phyloP scores from a whole-genome alignment of 1,140 invertebrate genomes.

The Thalassaphorura encarpata region DNA sequence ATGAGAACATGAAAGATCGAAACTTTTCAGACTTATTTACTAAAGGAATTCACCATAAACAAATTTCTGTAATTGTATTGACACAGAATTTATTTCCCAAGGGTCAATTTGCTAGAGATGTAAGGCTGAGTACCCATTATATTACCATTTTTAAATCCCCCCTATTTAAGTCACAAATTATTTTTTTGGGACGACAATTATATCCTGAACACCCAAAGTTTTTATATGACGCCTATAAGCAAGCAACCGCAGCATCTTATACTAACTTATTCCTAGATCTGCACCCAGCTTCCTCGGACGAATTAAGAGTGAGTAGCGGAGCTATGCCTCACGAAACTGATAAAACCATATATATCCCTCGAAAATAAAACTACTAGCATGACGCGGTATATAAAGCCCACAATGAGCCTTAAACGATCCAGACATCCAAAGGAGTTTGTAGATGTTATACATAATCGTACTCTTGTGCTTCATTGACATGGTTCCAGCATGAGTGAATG shows the following conservation, averaged over 20 bases:
- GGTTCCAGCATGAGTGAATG: too few relatives aligned
- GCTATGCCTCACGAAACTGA: too few relatives aligned
- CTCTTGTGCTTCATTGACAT: too few relatives aligned
- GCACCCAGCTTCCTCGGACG: conserved; percentile 12
- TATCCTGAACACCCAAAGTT: conserved; percentile 4
- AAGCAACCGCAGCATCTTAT: conserved; percentile 12
- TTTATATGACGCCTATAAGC: conserved; percentile 12
- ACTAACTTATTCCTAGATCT: conserved; percentile 14
- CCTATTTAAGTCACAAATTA: conserved; percentile 17
- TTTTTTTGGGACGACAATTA: conserved; percentile 8
- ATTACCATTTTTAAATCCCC: conserved; percentile 14
- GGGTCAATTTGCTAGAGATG: conserved; percentile 15
- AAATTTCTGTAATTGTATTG: too few relatives aligned
- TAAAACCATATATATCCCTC: too few relatives aligned
- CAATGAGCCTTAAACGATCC: too few relatives aligned
- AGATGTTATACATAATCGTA: too few relatives aligned
- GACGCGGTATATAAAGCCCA: too few relatives aligned
- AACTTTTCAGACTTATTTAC: conserved; percentile 14
- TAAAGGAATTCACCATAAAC: conserved; percentile 16
- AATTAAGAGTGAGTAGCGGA: too few relatives aligned
- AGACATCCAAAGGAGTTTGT: too few relatives aligned
- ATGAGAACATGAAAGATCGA: neutral
- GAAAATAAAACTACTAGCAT: too few relatives aligned
- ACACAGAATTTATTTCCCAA: conserved; percentile 21
- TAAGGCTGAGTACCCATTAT: conserved; percentile 17